Evolutionary conservation across 2,113 vertebrate species (phyloP), one percentile per base, ranked within the genome.

Genomic region (Gila orcuttii): DNA sequence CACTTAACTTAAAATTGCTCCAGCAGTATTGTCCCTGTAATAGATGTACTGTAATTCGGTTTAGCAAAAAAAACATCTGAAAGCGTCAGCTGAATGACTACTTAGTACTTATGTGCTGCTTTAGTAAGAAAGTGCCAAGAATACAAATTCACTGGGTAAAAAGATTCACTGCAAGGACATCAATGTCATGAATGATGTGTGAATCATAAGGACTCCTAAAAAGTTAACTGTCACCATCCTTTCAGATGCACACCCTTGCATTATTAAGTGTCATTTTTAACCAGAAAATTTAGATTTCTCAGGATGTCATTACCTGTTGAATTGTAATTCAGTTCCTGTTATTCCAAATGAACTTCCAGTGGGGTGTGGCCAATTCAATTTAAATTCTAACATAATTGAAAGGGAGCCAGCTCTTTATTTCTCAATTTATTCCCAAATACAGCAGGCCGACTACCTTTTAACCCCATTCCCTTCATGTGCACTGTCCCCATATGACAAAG

Each of bases 371-470:
- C 11, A 71, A 71, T 69, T 69, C 8, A 73, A 73, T 21, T 45
- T n/a, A 7, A 45, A 74, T 74, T 74, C 69, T 42, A 42, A 42
- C 17, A 23, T 39, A 71, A 71, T 39, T 11, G 9, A 71, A 28
- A 28, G 11, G n/a, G 60, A 25, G 2, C n/a, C 60, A 28, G n/a
- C 25, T 62, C 17, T 36, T 39, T 42, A 71, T 23, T 71, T 71
- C 33, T 39, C 0, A 10, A 23, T 21, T 10, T 42, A 23, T 45
- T n/a, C 3, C 66, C 86, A 89, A 75, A 90, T 77, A 75, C 57
- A 66, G 86, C 52, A 89, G 86, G 77, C 83, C 90, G 88, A 89
- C 80, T 89, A 83, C 66, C 86, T 89, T 93, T 93, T 91, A 93
- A 93, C 91, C 90, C 84, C 86, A 82, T 87, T 88, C 77, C 85